Percentiles rank a stretch among this genome's conserved stretches.
Evolutionary conservation across 2,888 invertebrate genomes (phyloP).

Genomic region (Alloplasta piceator): DNA sequence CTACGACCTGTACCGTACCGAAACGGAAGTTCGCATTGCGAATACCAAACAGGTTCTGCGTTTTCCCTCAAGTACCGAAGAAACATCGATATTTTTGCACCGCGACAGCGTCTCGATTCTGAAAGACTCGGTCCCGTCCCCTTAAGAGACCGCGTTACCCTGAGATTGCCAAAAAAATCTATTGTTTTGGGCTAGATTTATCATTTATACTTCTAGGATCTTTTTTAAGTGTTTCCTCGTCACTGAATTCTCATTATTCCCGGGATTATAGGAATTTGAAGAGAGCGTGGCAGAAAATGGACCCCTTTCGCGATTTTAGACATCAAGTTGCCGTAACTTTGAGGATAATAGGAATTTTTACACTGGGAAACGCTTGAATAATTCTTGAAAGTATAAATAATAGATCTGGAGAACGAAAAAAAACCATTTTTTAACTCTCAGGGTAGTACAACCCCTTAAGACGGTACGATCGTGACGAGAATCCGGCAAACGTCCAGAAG

Average conservation of each 20-base stretch:
- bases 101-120: conserved; percentile 1
- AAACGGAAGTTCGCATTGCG: conserved; percentile 72
- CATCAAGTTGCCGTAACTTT: no score
- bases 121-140: conserved; percentile 6
- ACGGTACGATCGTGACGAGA: conserved; percentile 55
- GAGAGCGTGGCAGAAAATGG: no score
- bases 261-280: no score
- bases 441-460: not conserved
- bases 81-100: conserved; percentile 18
- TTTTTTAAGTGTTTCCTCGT: no score
- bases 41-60: conserved; percentile 76
- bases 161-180: no score
- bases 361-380: no score
- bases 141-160: not conserved
- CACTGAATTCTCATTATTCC: no score
- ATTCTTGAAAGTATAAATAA: no score
- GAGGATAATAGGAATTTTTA: no score
- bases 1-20: conserved; percentile 26
- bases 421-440: not conserved
- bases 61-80: conserved; percentile 13
- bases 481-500: conserved; percentile 32
- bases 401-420: not conserved
- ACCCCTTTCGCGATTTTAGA: no score
- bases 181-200: no score
- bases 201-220: no score